Evolutionary conservation across 2,797 vertebrate genomes (phyloP).

Genomic region (Sebastes iracundus): DNA sequence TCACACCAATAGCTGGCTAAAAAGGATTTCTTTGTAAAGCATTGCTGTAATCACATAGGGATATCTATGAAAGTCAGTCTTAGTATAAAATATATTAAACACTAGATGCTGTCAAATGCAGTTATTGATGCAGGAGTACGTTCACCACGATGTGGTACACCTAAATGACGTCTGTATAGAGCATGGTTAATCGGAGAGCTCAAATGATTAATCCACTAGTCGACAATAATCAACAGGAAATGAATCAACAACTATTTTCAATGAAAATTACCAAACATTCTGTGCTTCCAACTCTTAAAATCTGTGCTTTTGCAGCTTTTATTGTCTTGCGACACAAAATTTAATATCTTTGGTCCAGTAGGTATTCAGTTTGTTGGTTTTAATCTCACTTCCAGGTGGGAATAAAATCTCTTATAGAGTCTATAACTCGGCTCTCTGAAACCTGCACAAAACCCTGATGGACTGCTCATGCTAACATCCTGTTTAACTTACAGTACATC

Average conservation of each 20-base stretch:
- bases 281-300: neutral
- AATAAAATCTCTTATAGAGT: neutral
- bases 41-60: neutral
- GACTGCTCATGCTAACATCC: neutral
- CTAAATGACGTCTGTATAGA: neutral
- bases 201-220: no score
- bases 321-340: neutral
- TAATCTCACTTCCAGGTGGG: neutral
- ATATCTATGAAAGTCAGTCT: neutral
- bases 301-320: neutral
- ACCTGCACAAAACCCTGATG: neutral
- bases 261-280: neutral
- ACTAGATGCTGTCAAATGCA: neutral
- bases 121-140: neutral
- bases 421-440: neutral
- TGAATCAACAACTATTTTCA: no score
- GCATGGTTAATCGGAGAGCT: no score
- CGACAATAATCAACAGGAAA: no score
- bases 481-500: neutral
- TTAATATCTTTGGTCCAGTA: no score
- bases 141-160: neutral
- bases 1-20: neutral
- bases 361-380: neutral
- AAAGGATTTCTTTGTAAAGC: neutral
- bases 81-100: neutral